A percentile compares a stretch with the other conserved stretches of the same genome.
These are phyloP conservation scores for Dermolepida albohirtum DNA, from an alignment of 2,888 invertebrate genomes.

Conservation along the genomic window DNA sequence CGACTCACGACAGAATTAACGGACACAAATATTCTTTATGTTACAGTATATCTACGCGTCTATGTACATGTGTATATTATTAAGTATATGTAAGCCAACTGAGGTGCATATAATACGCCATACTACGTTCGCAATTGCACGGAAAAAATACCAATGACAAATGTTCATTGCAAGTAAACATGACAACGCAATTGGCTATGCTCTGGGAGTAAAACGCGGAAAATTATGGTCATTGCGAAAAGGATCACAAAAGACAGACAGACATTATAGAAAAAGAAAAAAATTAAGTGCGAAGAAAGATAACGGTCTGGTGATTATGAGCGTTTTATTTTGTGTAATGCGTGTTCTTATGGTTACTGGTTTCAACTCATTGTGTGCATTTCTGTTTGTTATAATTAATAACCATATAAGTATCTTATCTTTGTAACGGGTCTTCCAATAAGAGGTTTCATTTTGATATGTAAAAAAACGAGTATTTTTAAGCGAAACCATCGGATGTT, in stretches of 20 bases:
- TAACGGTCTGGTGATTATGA: no score
- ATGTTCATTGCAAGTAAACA: constrained; percentile 10
- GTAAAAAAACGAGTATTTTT: no score
- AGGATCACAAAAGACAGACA: constrained; percentile 4
- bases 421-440: no score
- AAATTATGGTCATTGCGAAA: constrained; percentile 19
- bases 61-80: background rate
- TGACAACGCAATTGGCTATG: constrained; percentile 19
- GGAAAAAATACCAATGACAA: constrained; percentile 19
- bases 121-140: constrained; percentile 6
- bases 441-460: no score
- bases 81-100: background rate
- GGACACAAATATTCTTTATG: constrained; percentile 1
- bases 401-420: no score
- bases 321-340: no score
- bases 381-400: no score
- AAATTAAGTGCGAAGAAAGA: no score
- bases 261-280: background rate
- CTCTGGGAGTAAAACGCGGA: constrained; percentile 1
- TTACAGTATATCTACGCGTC: background rate
- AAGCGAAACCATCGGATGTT: no score
- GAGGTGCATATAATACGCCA: background rate
- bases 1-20: constrained; percentile 46
- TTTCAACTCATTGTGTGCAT: no score
- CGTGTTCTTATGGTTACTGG: no score